Conservation (phyloP, 2,113 vertebrate genomes). For the Cygnus atratus region DNA sequence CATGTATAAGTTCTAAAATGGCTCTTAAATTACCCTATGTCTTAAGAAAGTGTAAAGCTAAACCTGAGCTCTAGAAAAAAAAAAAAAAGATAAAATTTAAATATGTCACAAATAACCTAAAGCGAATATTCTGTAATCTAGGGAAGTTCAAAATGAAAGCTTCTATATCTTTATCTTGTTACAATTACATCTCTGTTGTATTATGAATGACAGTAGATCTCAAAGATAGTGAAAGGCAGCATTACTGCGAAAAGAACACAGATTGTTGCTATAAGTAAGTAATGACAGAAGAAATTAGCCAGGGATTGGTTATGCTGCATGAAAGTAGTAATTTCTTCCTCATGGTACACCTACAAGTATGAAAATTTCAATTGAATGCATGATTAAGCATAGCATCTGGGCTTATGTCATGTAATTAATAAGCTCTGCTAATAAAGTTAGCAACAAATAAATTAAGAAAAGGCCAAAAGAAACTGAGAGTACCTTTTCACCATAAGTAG, state of each 20-base stretch:
- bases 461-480: neutral
- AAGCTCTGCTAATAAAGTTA: neutral
- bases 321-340: constrained; percentile 27
- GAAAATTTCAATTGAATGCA: neutral
- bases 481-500: neutral
- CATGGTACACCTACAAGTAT: neutral
- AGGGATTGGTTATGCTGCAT: neutral
- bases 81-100: neutral
- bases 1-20: neutral
- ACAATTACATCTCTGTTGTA: neutral
- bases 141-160: neutral
- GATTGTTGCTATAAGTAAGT: neutral
- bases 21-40: neutral
- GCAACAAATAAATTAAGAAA: neutral
- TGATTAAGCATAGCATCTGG: neutral
- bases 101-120: neutral
- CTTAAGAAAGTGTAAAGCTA: neutral
- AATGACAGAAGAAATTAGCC: neutral
- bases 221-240: neutral
- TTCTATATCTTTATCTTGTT: neutral
- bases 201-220: neutral
- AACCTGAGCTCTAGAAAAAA: neutral
- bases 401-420: neutral
- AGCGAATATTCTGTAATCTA: neutral
- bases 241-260: neutral